These are phyloP conservation scores for Pygocentrus nattereri DNA, from an alignment of 2,797 vertebrate genomes.

Conservation along the genomic window DNA sequence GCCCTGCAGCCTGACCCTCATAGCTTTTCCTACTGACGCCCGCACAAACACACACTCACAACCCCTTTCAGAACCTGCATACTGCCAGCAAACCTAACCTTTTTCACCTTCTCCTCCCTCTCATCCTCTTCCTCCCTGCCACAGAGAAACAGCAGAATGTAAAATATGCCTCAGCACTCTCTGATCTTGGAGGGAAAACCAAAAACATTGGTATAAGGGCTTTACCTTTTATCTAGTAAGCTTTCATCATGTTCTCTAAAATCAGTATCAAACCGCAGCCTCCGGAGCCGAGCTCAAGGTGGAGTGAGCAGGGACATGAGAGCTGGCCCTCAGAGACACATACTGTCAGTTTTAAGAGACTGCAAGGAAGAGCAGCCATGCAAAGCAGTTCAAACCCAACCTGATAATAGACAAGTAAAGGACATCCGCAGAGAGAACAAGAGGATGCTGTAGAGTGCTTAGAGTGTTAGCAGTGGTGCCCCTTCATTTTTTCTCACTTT, in stretches of 20 bases:
- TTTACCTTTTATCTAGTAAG: constrained; percentile 49
- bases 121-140: constrained; percentile 16
- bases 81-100: constrained; percentile 17
- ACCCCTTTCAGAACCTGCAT: background rate
- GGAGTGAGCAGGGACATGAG: constrained; percentile 33
- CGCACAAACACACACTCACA: constrained; percentile 2
- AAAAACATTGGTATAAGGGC: constrained; percentile 41
- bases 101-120: constrained; percentile 22
- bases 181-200: constrained; percentile 44
- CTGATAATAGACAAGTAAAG: constrained; percentile 9
- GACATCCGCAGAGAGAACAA: constrained; percentile 34
- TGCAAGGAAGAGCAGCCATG: constrained; percentile 18
- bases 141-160: constrained; percentile 35
- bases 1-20: background rate
- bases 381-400: constrained; percentile 43
- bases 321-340: constrained; percentile 15
- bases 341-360: constrained; percentile 33
- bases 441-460: background rate
- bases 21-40: background rate
- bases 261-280: constrained; percentile 42
- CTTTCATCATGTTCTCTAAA: constrained; percentile 53
- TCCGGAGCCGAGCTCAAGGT: constrained; percentile 16
- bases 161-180: constrained; percentile 30
- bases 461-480: background rate
- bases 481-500: background rate